Evolutionary conservation across 2,113 vertebrate species (phyloP).

Genomic region (Lagopus muta): DNA sequence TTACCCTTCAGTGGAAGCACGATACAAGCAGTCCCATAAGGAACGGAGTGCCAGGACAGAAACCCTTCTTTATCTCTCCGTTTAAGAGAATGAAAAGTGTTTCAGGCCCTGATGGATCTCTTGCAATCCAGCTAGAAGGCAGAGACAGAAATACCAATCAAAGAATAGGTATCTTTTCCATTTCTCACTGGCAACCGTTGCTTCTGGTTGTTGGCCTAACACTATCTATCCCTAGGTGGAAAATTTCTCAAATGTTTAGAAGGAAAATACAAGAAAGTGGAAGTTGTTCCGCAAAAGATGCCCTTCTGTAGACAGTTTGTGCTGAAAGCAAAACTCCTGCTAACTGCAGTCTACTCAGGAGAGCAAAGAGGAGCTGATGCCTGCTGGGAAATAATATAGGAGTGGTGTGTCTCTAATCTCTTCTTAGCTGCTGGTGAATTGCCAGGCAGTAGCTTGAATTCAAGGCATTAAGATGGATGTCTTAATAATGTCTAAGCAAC

Average conservation of each 20-base stretch:
- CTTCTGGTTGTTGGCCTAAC: not conserved
- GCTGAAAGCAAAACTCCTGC: not conserved
- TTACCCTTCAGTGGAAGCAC: not conserved
- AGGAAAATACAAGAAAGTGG: not conserved
- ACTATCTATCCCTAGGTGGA: not conserved
- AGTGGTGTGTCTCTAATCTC: not conserved
- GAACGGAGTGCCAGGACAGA: fast-evolving
- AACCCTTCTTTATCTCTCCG: not conserved
- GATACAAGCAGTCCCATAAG: not conserved
- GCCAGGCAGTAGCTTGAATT: not conserved
- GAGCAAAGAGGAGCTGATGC: not conserved
- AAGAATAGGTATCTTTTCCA: not conserved
- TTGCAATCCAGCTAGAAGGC: not conserved
- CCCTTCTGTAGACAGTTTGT: not conserved
- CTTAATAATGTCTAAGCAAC: not conserved
- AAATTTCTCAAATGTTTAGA: not conserved
- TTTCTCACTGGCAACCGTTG: not conserved
- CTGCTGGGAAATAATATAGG: not conserved
- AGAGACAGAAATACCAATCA: not conserved
- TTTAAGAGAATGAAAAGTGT: not conserved
- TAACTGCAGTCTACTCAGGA: not conserved
- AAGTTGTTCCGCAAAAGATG: not conserved
- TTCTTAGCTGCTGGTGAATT: not conserved
- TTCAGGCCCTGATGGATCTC: not conserved
- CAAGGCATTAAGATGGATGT: not conserved